These are phyloP conservation scores for Pygmarrhopalites habei DNA, from an alignment of 1,140 invertebrate genomes.

Conservation along the genomic window DNA sequence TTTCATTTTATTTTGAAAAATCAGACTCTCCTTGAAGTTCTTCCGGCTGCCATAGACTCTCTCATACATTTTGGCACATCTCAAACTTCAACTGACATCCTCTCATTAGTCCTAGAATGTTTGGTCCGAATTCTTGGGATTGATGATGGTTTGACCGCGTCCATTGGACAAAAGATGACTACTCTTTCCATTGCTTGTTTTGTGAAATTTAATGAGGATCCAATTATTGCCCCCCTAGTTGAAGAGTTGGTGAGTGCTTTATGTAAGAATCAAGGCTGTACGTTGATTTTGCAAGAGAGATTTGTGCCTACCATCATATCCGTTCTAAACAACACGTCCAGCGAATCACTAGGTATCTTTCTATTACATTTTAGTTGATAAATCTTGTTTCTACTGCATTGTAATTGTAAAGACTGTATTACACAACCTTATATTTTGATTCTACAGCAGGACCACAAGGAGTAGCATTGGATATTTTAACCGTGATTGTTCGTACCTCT, in stretches of 20 bases:
- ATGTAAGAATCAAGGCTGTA: slow-evolving; percentile 56
- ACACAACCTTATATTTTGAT: no score
- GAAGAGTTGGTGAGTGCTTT: slow-evolving; percentile 52
- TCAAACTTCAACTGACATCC: slow-evolving; percentile 52
- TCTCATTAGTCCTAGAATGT: slow-evolving; percentile 60
- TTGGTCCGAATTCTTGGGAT: slow-evolving; percentile 59
- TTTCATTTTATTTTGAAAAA: slow-evolving; percentile 23
- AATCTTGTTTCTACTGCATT: no score
- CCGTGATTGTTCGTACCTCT: slow-evolving; percentile 56
- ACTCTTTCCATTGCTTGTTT: slow-evolving; percentile 65
- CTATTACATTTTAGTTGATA: slow-evolving; percentile 12
- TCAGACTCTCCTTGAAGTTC: slow-evolving; percentile 40
- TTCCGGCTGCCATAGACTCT: slow-evolving; percentile 50
- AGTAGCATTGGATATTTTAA: slow-evolving; percentile 57
- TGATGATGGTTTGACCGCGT: slow-evolving; percentile 60
- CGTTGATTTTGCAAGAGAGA: slow-evolving; percentile 56
- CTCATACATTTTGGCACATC: slow-evolving; percentile 48
- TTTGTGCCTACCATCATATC: slow-evolving; percentile 64
- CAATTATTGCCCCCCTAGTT: slow-evolving; percentile 32
- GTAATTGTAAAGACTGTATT: no score
- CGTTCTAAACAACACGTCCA: slow-evolving; percentile 49
- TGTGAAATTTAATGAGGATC: slow-evolving; percentile 56
- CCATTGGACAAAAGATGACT: slow-evolving; percentile 58
- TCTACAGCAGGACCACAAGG: slow-evolving; percentile 43
- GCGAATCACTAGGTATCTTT: slow-evolving; percentile 35